phyloP scores from a whole-genome alignment of 2,888 invertebrate genomes.

The Amorpha juglandis region DNA sequence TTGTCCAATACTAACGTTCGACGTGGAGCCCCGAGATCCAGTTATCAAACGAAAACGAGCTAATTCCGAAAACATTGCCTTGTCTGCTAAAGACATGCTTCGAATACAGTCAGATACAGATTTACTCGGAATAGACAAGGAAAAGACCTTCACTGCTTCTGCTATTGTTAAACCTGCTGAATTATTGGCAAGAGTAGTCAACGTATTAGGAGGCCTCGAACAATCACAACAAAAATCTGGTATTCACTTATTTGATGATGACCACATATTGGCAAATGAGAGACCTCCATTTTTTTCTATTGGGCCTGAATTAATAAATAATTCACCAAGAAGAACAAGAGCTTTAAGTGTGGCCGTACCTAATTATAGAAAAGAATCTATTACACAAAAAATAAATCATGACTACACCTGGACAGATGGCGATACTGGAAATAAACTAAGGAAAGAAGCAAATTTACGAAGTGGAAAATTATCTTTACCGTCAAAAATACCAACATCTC shows the following conservation, averaged over 20 bases:
- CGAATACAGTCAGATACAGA: conserved; percentile 92
- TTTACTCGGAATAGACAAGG: conserved; percentile 90
- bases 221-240: conserved; percentile 80
- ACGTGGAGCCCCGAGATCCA: conserved; percentile 79
- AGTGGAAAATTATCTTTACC: conserved; percentile 76
- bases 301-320: conserved; percentile 69
- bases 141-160: conserved; percentile 89
- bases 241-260: conserved; percentile 89
- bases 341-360: conserved; percentile 86
- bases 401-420: conserved; percentile 89
- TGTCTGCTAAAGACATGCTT: conserved; percentile 76
- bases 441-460: conserved; percentile 77
- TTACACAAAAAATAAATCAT: conserved; percentile 65
- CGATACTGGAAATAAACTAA: conserved; percentile 84
- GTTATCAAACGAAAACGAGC: conserved; percentile 84
- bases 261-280: conserved; percentile 89
- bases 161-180: conserved; percentile 90
- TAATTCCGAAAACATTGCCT: conserved; percentile 86
- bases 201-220: conserved; percentile 88
- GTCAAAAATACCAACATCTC: conserved; percentile 44
- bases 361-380: conserved; percentile 72
- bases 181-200: conserved; percentile 89
- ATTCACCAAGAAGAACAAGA: conserved; percentile 80
- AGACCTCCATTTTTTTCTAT: conserved; percentile 83
- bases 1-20: conserved; percentile 89